Base-by-base conservation (phyloP, 2,797 vertebrate species). In the Echiichthys vipera region DNA sequence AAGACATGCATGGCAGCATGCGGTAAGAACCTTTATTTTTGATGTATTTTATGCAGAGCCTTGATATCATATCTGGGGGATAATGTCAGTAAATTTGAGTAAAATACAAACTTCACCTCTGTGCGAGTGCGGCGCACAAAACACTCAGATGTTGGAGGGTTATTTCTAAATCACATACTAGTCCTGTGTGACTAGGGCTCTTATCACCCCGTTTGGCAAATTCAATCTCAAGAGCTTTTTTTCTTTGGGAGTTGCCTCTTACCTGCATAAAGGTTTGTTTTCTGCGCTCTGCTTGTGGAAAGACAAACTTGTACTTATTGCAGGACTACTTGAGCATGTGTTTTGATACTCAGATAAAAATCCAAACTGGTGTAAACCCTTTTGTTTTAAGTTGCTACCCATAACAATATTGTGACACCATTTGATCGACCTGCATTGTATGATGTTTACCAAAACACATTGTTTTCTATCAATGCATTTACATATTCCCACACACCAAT, bases 301-400 rank as follows among this genome's bases (percentile, higher is more conserved):
- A 32, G 45, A 37, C 36, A 57, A 51, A 43, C 3, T 1, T 50
- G 12, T 27, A 20, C 20, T 18, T 30, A 29, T 42, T 25, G 7
- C 2, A 45, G 13, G 30, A 37, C 9, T 24, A 54, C 27, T 62
- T 49, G n/a, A 24, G 12, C 2, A 57, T 25, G 32, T 1, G 0
- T 36, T 39, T 56, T 2, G 10, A 61, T 43, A 56, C 42, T 54
- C 2, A 0, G 5, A 17, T 25, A 39, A 29, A 17, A 37, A 49
- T 58, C n/a, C 22, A 66, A 74, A 61, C n/a, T 37, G 14, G 15
- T 15, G 15, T 42, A 34, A 61, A 65, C 17, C 7, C n/a, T 39
- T 22, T 50, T 45, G 2, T 66, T 36, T 54, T 13, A 32, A n/a
- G 32, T 12, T 46, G 5, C 45, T n/a, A 43, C 2, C 9, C 3